A percentile compares a stretch with the other conserved stretches of the same genome.
phyloP scores from a whole-genome alignment of 2,797 vertebrate genomes.

The Philypnodon macrostomus region DNA sequence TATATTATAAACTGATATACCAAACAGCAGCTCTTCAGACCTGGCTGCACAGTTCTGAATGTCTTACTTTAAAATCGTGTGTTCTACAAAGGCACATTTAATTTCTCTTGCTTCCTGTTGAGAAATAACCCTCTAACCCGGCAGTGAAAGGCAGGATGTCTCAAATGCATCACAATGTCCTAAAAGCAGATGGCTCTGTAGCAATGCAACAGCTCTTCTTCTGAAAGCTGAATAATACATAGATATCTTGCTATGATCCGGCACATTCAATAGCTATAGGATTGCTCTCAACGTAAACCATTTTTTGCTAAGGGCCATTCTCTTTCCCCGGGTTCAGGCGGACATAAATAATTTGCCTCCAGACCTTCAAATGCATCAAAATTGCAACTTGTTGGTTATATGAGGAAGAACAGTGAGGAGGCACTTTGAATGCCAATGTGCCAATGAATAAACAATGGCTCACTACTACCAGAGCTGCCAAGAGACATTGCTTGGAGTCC shows the following conservation, averaged over 20 bases:
- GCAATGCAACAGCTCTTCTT: constrained; percentile 55
- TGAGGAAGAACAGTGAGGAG: constrained; percentile 72
- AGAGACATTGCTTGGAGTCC: constrained; percentile 68
- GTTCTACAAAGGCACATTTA: no score
- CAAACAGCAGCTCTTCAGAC: no score
- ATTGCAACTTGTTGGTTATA: constrained; percentile 80
- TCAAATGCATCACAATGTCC: constrained; percentile 63
- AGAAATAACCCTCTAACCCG: constrained; percentile 57
- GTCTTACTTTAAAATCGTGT: no score
- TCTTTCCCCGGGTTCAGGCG: constrained; percentile 65
- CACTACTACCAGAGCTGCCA: constrained; percentile 69
- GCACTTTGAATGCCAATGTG: constrained; percentile 77
- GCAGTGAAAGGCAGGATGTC: constrained; percentile 63
- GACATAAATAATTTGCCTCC: constrained; percentile 78
- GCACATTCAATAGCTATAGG: constrained; percentile 64
- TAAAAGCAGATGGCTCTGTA: constrained; percentile 60
- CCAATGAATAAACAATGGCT: constrained; percentile 78
- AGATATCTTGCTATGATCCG: constrained; percentile 63
- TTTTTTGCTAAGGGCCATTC: constrained; percentile 62
- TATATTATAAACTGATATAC: no score
- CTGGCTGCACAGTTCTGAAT: no score
- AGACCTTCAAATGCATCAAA: constrained; percentile 78
- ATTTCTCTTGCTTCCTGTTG: no score
- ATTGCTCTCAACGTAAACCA: constrained; percentile 68
- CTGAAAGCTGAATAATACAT: constrained; percentile 71